Evolutionary conservation across 1,140 invertebrate species (phyloP), one percentile per base, ranked within the genome.

Genomic region (Oncopodura yosiiana): DNA sequence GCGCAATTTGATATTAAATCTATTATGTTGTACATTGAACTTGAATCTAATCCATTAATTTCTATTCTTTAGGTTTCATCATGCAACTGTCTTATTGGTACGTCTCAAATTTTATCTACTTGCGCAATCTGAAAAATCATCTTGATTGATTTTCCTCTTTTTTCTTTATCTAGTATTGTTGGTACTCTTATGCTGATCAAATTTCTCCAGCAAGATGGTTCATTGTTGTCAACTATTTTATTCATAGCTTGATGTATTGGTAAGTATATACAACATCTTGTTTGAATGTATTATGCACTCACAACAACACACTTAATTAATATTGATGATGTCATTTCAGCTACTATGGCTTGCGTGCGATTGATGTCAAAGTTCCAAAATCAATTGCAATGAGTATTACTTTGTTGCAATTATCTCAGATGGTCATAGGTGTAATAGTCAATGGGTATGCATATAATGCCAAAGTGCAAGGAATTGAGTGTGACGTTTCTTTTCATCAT

Each of bases 171-270:
- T 77, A 97, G 24, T 98, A 96, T 73, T 87, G 87, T 3, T 98
- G 94, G 94, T 97, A 94, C 74, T 92, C 87, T 3, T 97, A 95
- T 73, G 84, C 87, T 12, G 91, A 96, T 70, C 92, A 94, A 74
- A 94, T 91, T 11, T 84, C 92, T 12, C 88, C 90, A 5, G 94
- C 90, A 36, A 78, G 92, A 36, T 98, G 94, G 94, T 98, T 94
- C 71, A 89, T 97, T 67, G 87, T 92, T n/a, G 95, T 99, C 87
- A 99, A 99, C 73, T 99, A 93, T 72, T 86, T 83, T 62, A 93
- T 99, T 21, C 95, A 99, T 74, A 88, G 91, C 56, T 76, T 95
- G 60, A 99, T 99, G 95, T 98, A 98, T n/a, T n/a, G n/a, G n/a
- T 73, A n/a, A 82, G 86, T 3, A 98, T 98, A 72, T 98, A 95